Evolutionary conservation across 2,888 invertebrate species (phyloP).

Genomic region (Yponomeuta cagnagella): DNA sequence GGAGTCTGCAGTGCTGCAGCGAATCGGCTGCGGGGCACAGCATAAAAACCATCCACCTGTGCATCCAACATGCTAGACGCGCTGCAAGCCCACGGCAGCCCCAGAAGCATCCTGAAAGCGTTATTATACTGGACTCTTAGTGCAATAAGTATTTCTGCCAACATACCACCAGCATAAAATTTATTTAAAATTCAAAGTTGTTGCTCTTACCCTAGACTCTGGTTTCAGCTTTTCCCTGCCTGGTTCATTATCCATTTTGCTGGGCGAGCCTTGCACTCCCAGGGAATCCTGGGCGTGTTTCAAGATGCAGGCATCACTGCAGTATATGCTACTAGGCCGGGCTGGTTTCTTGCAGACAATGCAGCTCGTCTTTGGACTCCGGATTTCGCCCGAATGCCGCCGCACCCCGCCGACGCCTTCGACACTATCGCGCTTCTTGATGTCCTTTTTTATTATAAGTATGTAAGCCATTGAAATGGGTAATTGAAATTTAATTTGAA

Average conservation of each 20-base stretch:
- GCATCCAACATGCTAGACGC: too few species aligned
- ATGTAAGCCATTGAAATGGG: background rate
- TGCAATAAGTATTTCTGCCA: too few species aligned
- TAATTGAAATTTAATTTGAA: background rate
- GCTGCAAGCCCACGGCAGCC: too few species aligned
- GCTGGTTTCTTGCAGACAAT: constrained; percentile 87
- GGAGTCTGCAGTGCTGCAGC: too few species aligned
- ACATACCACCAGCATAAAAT: too few species aligned
- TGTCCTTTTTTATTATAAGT: background rate
- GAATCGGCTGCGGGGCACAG: too few species aligned
- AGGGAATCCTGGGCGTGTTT: constrained; percentile 86
- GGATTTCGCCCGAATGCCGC: constrained; percentile 6
- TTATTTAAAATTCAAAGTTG: constrained; percentile 7
- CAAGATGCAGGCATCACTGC: constrained; percentile 90
- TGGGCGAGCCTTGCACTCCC: constrained; percentile 35
- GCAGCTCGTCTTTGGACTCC: constrained; percentile 67
- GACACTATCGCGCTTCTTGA: constrained; percentile 3
- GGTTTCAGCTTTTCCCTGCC: constrained; percentile 53
- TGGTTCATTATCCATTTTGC: constrained; percentile 37
- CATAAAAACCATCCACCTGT: too few species aligned
- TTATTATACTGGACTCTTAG: too few species aligned
- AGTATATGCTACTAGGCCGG: constrained; percentile 90
- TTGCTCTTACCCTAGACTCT: constrained; percentile 54
- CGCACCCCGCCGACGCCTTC: background rate
- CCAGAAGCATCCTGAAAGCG: too few species aligned